Evolutionary conservation across 2,797 vertebrate genomes (phyloP), one percentile per base, ranked within the genome.

Genomic region (Clarias fuscus): DNA sequence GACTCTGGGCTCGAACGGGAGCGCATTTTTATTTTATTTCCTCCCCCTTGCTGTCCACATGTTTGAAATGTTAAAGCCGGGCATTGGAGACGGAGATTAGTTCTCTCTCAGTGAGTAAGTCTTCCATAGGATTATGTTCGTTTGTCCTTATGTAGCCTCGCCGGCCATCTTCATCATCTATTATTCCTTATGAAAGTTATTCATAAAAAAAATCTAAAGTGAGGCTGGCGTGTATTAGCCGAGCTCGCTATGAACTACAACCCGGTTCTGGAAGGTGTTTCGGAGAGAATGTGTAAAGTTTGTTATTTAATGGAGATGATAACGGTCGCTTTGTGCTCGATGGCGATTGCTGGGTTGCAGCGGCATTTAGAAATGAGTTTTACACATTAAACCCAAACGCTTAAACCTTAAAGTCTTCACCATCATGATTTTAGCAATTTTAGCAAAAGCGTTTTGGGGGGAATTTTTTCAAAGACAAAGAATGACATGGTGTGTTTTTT

Each of bases 81-180:
- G 87, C 86, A 87, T 85, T 88, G 81, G 89, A 88, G 86, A 89
- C 79, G 37, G 86, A 90, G 90, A 91, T 90, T 90, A 90, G 75
- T 84, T 86, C 76, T 81, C 89, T 89, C 78, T 87, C 86, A 80
- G 79, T 88, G 90, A 91, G 83, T 84, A 85, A 87, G 88, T 88
- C 87, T 67, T 76, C 82, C 43, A 62, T 67, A 86, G 90, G 91
- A 91, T 91, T 91, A 92, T 88, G 70, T 82, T 86, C 30, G 84
- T 89, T 88, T 90, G 89, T 89, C 89, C 87, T 88, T 84, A 78
- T 81, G 82, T 88, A 80, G 82, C 86, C 77, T 85, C 53, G 59
- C 64, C 73, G 48, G 80, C 87, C 83, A 81, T 84, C 84, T 88
- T 86, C 75, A 64, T 68, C 67, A 58, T 72, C 79, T 77, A 53